phyloP scores from a whole-genome alignment of 1,140 invertebrate species.

The Leptestheria dahalacensis region DNA sequence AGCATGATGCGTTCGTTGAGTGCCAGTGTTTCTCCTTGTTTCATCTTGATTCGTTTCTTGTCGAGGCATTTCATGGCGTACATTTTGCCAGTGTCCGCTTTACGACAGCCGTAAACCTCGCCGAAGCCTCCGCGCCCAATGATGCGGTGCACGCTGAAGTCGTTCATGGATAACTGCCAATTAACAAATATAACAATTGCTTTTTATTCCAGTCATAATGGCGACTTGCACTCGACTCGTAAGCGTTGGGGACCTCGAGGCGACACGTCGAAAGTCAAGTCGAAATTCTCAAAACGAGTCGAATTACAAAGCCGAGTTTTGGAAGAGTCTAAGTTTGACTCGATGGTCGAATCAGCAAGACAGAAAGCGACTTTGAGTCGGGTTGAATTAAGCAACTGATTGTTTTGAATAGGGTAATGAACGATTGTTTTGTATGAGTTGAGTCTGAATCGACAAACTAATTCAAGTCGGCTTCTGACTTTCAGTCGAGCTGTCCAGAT shows the following conservation, averaged over 20 bases:
- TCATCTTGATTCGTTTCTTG: slow-evolving; percentile 99
- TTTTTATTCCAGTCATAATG: too few species aligned
- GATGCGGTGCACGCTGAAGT: slow-evolving; percentile 99
- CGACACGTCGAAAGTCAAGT: neutral
- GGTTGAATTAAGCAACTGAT: too few species aligned
- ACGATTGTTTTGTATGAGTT: too few species aligned
- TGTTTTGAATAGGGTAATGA: too few species aligned
- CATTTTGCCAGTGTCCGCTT: slow-evolving; percentile 99
- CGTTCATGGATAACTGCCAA: slow-evolving; percentile 95
- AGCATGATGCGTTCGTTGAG: slow-evolving; percentile 99
- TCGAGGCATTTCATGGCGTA: slow-evolving; percentile 99
- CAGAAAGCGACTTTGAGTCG: too few species aligned
- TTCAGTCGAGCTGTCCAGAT: too few species aligned
- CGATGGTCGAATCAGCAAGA: too few species aligned
- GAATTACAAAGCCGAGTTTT: neutral
- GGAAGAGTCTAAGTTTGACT: too few species aligned
- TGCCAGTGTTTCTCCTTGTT: slow-evolving; percentile 97
- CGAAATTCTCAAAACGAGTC: neutral
- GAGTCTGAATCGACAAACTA: too few species aligned
- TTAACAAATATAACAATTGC: slow-evolving; percentile 8
- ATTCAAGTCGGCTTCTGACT: too few species aligned
- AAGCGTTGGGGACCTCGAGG: neutral
- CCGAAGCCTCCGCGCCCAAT: slow-evolving; percentile 98
- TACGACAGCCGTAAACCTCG: slow-evolving; percentile 98
- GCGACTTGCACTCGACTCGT: neutral